A percentile compares a stretch with the other conserved stretches of the same genome.
Conservation (phyloP, 1,140 invertebrate species). For the Drosophila nasuta region DNA sequence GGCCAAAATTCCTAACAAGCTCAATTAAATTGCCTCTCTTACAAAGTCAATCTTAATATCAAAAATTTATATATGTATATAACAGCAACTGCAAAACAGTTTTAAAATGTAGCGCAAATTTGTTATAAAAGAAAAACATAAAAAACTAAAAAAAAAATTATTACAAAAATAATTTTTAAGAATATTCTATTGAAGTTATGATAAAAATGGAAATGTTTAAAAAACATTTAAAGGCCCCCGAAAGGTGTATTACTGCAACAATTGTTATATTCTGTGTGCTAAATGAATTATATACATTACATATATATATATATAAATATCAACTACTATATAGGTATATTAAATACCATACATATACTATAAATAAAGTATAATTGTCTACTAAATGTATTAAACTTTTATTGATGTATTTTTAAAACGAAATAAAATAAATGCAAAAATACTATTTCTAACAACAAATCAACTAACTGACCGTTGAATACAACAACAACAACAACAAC, state of each 20-base stretch:
- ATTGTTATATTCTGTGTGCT: slow-evolving; percentile 80
- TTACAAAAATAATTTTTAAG: slow-evolving; percentile 43
- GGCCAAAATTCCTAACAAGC: slow-evolving; percentile 39
- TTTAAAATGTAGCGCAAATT: slow-evolving; percentile 67
- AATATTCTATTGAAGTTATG: slow-evolving; percentile 62
- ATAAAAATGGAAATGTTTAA: slow-evolving; percentile 68
- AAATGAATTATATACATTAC: slow-evolving; percentile 59
- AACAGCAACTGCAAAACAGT: slow-evolving; percentile 39
- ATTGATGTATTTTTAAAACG: slow-evolving; percentile 68
- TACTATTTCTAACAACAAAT: slow-evolving; percentile 14
- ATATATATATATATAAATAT: slow-evolving; percentile 56
- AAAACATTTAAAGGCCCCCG: slow-evolving; percentile 75
- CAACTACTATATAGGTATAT: slow-evolving; percentile 30
- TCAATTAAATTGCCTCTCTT: slow-evolving; percentile 56
- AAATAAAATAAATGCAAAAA: slow-evolving; percentile 22
- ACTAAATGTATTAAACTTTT: slow-evolving; percentile 60
- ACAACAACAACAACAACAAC: slow-evolving; percentile 28
- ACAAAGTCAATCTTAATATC: slow-evolving; percentile 35
- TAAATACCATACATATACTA: slow-evolving; percentile 37
- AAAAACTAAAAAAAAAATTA: slow-evolving; percentile 15
- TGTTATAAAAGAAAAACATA: slow-evolving; percentile 55
- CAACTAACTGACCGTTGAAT: slow-evolving; percentile 44
- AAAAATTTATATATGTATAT: slow-evolving; percentile 60
- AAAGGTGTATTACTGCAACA: slow-evolving; percentile 75
- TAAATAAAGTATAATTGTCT: slow-evolving; percentile 58